Base-by-base conservation (phyloP, 2,888 invertebrate species). In the Schizaphis graminum region DNA sequence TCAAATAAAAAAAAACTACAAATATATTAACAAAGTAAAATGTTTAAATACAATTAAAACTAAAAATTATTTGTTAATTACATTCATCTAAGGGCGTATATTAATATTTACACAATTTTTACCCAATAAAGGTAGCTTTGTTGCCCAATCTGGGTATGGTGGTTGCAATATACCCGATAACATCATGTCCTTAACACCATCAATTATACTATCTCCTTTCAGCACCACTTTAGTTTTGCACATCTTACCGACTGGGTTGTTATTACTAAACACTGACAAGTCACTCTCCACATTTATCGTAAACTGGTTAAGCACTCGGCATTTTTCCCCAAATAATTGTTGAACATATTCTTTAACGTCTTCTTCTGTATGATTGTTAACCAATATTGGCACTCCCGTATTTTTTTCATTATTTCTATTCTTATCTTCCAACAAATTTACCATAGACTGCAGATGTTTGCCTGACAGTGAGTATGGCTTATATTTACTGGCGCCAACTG, bases 121-220 rank as follows among this genome's bases (percentile, higher is more conserved):
- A 53, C 94, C 86, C 28, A 91, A 61, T 5, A 53, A 41, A 8
- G 94, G 94, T 41, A 94, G 24, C 44, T 35, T 86, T 28, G 86
- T 91, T 5, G 44, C 91, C 94, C 94, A 94, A 67, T 86, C 67
- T 16, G 94, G 94, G 49, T 91, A 94, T 13, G 94, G 94, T 8
- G 91, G 91, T 61, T 86, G 61, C 11, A 94, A 67, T 16, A 87
- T n/a, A n/a, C 91, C 94, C 3, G 91, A 67, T 8, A 91, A 91
- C 91, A 94, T 94, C 94, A 94, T 94, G 28, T 94, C 94, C 86
- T 87, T 94, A 41, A 94, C 28, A 24, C 94, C 67, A 7, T 94
- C 86, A 24, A 94, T 87, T 41, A 94, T 28, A 44, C 13, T 91
- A 0, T 90, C 86, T 16, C 49, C 61, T 35, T 86, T 94, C 28